Conservation (phyloP, 2,888 invertebrate species). For the Ophion costatus region DNA sequence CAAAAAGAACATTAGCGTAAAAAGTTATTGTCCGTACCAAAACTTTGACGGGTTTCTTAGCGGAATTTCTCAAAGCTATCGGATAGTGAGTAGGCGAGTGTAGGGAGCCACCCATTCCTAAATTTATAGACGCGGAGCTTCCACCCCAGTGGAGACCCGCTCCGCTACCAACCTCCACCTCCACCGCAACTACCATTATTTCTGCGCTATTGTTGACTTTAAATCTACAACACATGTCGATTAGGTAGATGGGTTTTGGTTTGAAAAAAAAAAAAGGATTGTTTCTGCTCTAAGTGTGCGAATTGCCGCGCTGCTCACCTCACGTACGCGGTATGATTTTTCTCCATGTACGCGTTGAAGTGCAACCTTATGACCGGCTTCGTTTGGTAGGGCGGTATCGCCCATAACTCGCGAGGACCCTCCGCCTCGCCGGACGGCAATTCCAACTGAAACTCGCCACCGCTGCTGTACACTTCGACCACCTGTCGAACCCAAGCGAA, state of each 20-base stretch:
- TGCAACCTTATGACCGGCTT: conserved; percentile 94
- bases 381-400: conserved; percentile 94
- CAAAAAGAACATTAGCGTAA: neutral
- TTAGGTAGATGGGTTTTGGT: neutral
- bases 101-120: conserved; percentile 91
- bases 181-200: conserved; percentile 91
- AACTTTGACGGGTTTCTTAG: conserved; percentile 88
- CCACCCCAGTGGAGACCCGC: conserved; percentile 92
- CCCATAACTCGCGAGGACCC: conserved; percentile 94
- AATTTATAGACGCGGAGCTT: conserved; percentile 89
- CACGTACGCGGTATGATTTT: conserved; percentile 94
- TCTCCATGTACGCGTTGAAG: conserved; percentile 90
- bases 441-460: conserved; percentile 95
- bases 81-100: conserved; percentile 87
- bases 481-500: conserved; percentile 84
- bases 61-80: conserved; percentile 88
- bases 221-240: conserved; percentile 84
- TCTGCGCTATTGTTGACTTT: conserved; percentile 88
- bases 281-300: neutral
- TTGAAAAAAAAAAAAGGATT: neutral
- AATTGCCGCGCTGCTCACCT: conserved; percentile 83
- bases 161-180: conserved; percentile 90
- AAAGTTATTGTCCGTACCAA: conserved; percentile 83
- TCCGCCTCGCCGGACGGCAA: conserved; percentile 91
- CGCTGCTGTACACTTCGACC: conserved; percentile 93